phyloP scores from a whole-genome alignment of 2,888 invertebrate genomes.

The Pandemis heparana region DNA sequence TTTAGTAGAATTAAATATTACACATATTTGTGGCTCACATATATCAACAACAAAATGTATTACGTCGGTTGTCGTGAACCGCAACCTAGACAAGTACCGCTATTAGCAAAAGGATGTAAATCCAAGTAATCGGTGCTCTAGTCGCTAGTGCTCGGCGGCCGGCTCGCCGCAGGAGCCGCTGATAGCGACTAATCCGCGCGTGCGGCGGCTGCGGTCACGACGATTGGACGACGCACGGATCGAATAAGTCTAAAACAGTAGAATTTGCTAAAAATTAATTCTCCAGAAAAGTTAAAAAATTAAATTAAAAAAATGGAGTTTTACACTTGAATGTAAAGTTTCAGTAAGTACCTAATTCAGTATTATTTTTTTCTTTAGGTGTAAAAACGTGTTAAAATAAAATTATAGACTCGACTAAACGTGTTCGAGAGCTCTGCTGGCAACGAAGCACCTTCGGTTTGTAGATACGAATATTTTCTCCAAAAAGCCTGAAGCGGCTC shows the following conservation, averaged over 20 bases:
- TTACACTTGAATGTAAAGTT: neutral
- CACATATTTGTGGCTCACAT: too few relatives aligned
- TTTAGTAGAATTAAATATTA: too few relatives aligned
- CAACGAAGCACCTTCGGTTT: neutral
- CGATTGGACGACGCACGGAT: neutral
- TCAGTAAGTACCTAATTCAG: neutral
- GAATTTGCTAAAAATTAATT: neutral
- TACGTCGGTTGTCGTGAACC: neutral
- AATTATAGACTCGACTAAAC: neutral
- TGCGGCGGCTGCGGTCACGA: neutral
- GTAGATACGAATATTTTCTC: neutral
- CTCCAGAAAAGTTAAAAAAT: neutral
- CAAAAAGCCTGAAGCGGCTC: slow-evolving; percentile 3
- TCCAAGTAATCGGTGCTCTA: neutral
- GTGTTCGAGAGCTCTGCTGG: neutral
- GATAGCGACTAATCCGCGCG: neutral
- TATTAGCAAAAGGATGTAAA: neutral
- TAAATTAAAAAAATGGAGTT: neutral
- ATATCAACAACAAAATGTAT: neutral
- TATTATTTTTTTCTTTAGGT: neutral
- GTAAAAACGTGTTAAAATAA: neutral
- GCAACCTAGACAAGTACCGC: neutral
- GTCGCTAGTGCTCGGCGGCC: neutral
- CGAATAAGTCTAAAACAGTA: neutral
- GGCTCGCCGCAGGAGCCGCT: neutral